phyloP scores from a whole-genome alignment of 2,797 vertebrate species.

The Paratrypauchen microcephalus region DNA sequence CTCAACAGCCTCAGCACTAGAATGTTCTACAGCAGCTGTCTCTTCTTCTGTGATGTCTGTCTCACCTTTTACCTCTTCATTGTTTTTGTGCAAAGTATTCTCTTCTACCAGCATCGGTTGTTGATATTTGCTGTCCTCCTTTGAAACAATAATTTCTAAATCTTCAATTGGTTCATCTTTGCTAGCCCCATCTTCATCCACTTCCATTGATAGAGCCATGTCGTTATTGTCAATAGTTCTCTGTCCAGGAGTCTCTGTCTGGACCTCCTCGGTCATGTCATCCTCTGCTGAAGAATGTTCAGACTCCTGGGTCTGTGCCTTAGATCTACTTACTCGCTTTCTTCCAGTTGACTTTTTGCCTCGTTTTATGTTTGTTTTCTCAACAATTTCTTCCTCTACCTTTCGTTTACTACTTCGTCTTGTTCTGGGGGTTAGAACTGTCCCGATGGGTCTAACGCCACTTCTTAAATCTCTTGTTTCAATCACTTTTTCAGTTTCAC shows the following conservation, averaged over 20 bases:
- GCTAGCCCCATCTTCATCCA: background rate
- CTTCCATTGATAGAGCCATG: background rate
- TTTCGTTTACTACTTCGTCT: background rate
- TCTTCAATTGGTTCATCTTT: background rate
- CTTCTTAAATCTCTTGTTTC: slow-evolving; percentile 8
- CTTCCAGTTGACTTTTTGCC: slow-evolving; percentile 2
- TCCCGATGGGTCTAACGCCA: background rate
- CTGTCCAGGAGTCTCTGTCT: background rate
- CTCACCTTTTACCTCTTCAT: background rate
- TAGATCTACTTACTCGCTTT: background rate
- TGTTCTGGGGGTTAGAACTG: background rate
- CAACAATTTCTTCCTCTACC: background rate
- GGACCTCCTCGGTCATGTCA: background rate
- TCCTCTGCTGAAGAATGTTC: background rate
- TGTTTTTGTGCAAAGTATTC: background rate
- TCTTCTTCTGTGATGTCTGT: background rate
- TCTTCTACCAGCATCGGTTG: slow-evolving; percentile 1
- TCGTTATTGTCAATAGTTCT: background rate
- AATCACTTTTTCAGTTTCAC: background rate
- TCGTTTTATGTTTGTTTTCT: background rate
- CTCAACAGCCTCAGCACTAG: background rate
- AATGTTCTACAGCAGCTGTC: background rate
- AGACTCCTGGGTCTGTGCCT: background rate
- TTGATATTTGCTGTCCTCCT: background rate
- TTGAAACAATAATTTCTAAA: background rate